These are phyloP conservation scores for Petrolisthes manimaculis DNA, from an alignment of 2,888 invertebrate genomes.

Conservation along the genomic window DNA sequence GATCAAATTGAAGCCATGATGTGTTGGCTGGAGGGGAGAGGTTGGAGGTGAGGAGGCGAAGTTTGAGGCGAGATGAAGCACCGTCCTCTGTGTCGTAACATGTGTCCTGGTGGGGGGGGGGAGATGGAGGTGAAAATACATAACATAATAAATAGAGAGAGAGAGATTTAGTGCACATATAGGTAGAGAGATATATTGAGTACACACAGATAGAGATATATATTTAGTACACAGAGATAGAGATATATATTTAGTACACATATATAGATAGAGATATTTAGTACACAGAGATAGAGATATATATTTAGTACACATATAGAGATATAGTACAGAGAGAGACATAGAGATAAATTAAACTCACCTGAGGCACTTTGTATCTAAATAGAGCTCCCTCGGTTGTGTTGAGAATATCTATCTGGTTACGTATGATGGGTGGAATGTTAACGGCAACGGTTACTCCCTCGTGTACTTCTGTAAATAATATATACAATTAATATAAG, in stretches of 20 bases:
- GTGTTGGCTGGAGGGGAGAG: slow-evolving; percentile 76
- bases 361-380: slow-evolving; percentile 54
- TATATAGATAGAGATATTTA: no score
- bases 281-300: no score
- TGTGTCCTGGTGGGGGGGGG: slow-evolving; percentile 81
- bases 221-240: background rate
- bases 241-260: background rate
- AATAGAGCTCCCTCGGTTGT: slow-evolving; percentile 49
- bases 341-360: slow-evolving; percentile 28
- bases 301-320: background rate
- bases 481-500: background rate
- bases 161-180: no score
- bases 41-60: slow-evolving; percentile 80
- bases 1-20: slow-evolving; percentile 91
- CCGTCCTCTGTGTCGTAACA: slow-evolving; percentile 92
- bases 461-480: background rate
- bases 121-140: no score
- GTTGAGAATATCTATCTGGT: slow-evolving; percentile 58
- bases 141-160: no score
- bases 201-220: no score
- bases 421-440: slow-evolving; percentile 50
- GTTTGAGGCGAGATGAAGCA: slow-evolving; percentile 79
- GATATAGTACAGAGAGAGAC: background rate
- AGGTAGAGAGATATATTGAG: no score
- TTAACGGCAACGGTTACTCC: slow-evolving; percentile 15